These are phyloP conservation scores for Nymphalis io DNA, from an alignment of 1,140 invertebrate genomes.

Conservation along the genomic window DNA sequence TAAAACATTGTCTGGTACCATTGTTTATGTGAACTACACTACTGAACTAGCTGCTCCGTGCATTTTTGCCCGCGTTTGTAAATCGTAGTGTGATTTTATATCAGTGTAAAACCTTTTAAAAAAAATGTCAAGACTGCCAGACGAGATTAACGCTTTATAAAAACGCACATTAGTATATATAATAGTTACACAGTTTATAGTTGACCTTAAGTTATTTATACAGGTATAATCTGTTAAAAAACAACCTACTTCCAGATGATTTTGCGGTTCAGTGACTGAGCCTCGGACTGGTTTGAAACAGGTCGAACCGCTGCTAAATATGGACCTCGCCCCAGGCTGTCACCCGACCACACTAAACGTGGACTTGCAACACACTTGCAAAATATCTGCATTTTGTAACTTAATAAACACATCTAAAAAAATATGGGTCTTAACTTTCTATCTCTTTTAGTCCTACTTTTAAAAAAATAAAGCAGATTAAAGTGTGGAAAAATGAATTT, in stretches of 20 bases:
- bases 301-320: conserved; percentile 33
- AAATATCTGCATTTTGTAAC: background rate
- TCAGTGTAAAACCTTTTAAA: too few relatives aligned
- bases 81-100: too few relatives aligned
- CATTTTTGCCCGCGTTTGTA: too few relatives aligned
- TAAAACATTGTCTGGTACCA: too few relatives aligned
- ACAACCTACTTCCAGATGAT: conserved; percentile 20
- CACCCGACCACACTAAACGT: background rate
- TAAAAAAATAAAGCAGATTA: too few relatives aligned
- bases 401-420: background rate
- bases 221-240: background rate
- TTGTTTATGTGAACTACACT: too few relatives aligned
- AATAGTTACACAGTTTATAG: background rate
- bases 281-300: conserved; percentile 29
- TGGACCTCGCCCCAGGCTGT: conserved; percentile 7
- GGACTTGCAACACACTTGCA: background rate
- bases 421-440: too few relatives aligned
- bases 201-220: background rate
- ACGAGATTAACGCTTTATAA: too few relatives aligned
- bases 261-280: conserved; percentile 33
- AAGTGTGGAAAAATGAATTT: too few relatives aligned
- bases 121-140: too few relatives aligned
- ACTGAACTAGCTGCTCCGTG: too few relatives aligned
- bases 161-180: background rate
- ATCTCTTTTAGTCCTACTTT: too few relatives aligned